Percentiles rank a stretch among this genome's conserved stretches.
These are phyloP conservation scores for Drosophila anomalipes DNA, from an alignment of 2,888 invertebrate species.

Conservation along the genomic window DNA sequence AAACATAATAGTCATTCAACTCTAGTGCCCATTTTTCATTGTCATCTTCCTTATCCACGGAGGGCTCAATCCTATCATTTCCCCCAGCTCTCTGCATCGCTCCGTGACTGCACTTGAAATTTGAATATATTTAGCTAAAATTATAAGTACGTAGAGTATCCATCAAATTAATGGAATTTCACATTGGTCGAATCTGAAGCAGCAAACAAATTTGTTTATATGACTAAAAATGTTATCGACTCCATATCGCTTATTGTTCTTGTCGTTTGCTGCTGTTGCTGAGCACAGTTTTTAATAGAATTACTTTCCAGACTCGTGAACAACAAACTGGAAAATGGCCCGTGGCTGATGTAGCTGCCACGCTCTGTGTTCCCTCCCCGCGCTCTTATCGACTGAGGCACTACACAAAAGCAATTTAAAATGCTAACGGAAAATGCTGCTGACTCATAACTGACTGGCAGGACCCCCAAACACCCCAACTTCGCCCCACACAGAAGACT, in stretches of 20 bases:
- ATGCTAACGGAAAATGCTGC: conserved; percentile 44
- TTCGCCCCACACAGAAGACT: not conserved
- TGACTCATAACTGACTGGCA: conserved; percentile 65
- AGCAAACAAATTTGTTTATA: conserved; percentile 48
- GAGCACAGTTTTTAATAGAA: conserved; percentile 62
- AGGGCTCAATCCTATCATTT: not conserved
- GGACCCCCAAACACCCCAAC: not conserved
- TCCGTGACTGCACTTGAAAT: conserved; percentile 30
- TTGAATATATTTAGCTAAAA: conserved; percentile 1
- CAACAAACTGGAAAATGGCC: conserved; percentile 52
- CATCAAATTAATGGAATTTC: conserved; percentile 70
- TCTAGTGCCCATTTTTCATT: conserved; percentile 6
- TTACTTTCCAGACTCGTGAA: conserved; percentile 61
- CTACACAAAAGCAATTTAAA: conserved; percentile 56
- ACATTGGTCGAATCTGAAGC: conserved; percentile 49
- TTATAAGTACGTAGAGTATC: conserved; percentile 31
- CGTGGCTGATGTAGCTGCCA: conserved; percentile 11
- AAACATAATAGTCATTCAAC: conserved; percentile 9
- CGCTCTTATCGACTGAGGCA: conserved; percentile 11
- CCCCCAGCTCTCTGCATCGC: conserved; percentile 39
- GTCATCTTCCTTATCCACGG: conserved; percentile 8
- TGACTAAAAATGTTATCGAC: conserved; percentile 59
- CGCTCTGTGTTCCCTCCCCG: not conserved
- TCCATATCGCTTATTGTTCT: conserved; percentile 21
- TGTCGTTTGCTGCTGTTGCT: conserved; percentile 32